phyloP scores from a whole-genome alignment of 2,113 vertebrate genomes.

The Silurus asotus region DNA sequence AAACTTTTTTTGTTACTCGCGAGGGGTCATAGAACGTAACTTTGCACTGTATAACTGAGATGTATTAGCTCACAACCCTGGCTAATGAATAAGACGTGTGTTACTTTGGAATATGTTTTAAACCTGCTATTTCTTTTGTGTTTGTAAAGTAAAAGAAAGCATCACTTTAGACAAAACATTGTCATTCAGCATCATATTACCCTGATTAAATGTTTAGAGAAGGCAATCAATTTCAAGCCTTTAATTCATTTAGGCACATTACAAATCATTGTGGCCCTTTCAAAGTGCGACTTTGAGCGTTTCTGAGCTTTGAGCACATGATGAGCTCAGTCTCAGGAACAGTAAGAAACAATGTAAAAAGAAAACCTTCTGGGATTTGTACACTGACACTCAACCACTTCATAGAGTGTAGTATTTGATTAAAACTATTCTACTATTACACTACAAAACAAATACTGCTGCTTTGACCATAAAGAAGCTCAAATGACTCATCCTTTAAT shows the following conservation, averaged over 20 bases:
- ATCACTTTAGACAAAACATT: not conserved
- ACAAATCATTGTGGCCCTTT: not conserved
- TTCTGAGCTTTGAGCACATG: constrained; percentile 9
- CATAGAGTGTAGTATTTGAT: constrained; percentile 25
- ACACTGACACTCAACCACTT: constrained; percentile 12
- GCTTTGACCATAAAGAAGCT: constrained; percentile 4
- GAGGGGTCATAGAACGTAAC: too few relatives aligned
- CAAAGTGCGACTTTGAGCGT: not conserved
- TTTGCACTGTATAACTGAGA: not conserved
- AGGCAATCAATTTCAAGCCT: not conserved
- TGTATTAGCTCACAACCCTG: not conserved
- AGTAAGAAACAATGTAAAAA: not conserved
- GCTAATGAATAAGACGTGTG: not conserved
- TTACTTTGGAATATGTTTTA: not conserved
- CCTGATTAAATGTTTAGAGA: constrained; percentile 5
- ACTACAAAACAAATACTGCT: constrained; percentile 12
- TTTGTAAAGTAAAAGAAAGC: not conserved
- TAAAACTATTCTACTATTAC: constrained; percentile 44
- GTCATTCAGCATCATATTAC: not conserved
- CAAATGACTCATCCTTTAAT: constrained; percentile 26
- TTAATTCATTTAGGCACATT: not conserved
- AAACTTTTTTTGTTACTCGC: too few relatives aligned
- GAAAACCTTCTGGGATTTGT: not conserved
- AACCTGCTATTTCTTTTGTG: not conserved
- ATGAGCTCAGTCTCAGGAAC: not conserved